Conservation (phyloP, 2,113 vertebrate species). For the Gulo gulo region DNA sequence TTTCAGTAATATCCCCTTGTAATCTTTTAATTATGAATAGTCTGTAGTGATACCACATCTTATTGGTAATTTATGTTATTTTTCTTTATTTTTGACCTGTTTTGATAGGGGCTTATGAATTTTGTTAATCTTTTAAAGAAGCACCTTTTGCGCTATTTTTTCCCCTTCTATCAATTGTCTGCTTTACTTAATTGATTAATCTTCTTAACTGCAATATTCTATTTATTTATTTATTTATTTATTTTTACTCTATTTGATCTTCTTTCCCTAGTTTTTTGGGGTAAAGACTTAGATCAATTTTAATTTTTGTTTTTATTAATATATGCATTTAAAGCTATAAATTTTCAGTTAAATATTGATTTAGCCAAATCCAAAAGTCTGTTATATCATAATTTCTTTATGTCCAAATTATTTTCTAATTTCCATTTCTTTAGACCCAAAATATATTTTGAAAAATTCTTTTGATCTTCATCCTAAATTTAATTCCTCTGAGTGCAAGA, state of each 20-base stretch:
- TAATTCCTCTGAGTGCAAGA: neutral
- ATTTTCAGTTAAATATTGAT: neutral
- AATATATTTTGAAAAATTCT: neutral
- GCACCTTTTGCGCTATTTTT: neutral
- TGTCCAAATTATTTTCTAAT: neutral
- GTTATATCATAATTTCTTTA: neutral
- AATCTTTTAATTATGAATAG: neutral
- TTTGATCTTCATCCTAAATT: neutral
- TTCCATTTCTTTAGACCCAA: neutral
- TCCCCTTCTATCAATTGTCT: neutral
- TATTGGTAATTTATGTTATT: neutral
- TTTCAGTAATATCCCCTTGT: neutral
- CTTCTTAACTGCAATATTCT: neutral
- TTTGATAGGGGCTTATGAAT: neutral
- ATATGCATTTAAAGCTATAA: neutral
- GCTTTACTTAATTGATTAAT: neutral
- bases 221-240: neutral
- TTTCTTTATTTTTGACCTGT: neutral
- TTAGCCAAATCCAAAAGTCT: neutral
- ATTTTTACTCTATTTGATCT: neutral
- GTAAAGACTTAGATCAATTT: neutral
- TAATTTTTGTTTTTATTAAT: neutral
- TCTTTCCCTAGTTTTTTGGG: neutral
- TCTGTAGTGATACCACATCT: neutral
- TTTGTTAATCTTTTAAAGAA: neutral